Base-by-base conservation (phyloP, 2,888 invertebrate genomes). In the Slavum lentiscoides region DNA sequence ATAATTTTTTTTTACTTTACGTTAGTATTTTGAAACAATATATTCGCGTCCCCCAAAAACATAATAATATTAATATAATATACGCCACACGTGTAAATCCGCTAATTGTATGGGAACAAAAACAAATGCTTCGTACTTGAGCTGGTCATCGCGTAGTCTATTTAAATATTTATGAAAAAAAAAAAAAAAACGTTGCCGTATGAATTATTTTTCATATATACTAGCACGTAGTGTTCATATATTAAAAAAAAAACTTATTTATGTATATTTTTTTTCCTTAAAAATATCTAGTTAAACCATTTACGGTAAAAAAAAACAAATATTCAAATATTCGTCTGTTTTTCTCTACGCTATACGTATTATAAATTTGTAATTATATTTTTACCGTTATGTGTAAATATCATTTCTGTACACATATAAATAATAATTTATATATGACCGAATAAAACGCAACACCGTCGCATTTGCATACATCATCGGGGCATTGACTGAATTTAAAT, bases 21-120 rank as follows among this genome's bases (percentile, higher is more conserved):
- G 19, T n/a, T 53, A 7, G 1, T 11, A 62, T 53, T 74, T 64
- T 37, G 6, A 49, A 53, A 74, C 64, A n/a, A 55, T 30, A 49
- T 49, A 15, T 15, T 30, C 30, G 30, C 64, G 23, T 37, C 21
- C 15, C 74, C n/a, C 5, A 30, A 53, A 53, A 53, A 53, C 74
- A 43, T 61, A 49, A 43, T 13, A 13, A 15, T 49, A 49, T 11
- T 15, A 49, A 49, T 15, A 11, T 11, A 49, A 49, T 15, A 49
- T 15, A 15, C 49, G 13, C 49, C 30, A 17, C 1, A 62, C 19
- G 23, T n/a, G 62, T 53, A 64, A 53, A n/a, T 61, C 72, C 39
- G 9, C 7, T 74, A 74, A 64, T 74, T 66, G 64, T 53, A 64
- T 64, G 74, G 55, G 64, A 74, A 74, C 21, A 15, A 66, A 74